These are phyloP conservation scores for Exephanes ischioxanthus DNA, from an alignment of 2,888 invertebrate species.

Conservation along the genomic window DNA sequence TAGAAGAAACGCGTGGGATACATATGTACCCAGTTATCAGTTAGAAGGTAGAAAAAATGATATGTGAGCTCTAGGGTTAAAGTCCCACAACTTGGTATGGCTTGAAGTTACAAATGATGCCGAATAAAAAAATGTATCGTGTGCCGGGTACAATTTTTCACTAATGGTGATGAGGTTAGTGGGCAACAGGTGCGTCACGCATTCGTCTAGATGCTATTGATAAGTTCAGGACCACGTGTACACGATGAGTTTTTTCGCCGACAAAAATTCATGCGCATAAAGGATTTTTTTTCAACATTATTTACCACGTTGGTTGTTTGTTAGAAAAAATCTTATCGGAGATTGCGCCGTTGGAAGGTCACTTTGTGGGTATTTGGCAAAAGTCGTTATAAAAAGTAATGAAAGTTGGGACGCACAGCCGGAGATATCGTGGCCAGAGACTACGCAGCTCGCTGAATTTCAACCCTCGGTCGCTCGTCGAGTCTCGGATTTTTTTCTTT, in stretches of 20 bases:
- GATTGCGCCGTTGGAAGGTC: not conserved
- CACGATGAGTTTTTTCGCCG: not conserved
- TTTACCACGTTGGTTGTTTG: not conserved
- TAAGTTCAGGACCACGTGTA: not conserved
- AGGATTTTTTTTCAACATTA: not conserved
- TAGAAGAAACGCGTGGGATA: too few species aligned
- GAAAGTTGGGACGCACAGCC: not conserved
- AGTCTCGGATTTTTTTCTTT: not conserved
- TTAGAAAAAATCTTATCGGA: not conserved
- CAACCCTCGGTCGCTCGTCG: not conserved
- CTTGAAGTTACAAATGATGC: not conserved
- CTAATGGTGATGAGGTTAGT: not conserved
- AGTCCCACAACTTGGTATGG: not conserved
- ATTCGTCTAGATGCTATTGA: not conserved
- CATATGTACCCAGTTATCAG: too few species aligned
- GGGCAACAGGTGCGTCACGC: constrained; percentile 4
- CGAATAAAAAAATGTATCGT: not conserved
- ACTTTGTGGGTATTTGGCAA: not conserved
- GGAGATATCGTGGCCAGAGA: not conserved
- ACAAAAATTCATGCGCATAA: not conserved
- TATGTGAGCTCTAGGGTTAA: not conserved
- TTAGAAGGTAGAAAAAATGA: too few species aligned
- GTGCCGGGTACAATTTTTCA: not conserved
- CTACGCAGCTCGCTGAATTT: not conserved
- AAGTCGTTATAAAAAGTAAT: constrained; percentile 20